Conservation (phyloP, 2,888 invertebrate species). For the Stenchaetothrips biformis region DNA sequence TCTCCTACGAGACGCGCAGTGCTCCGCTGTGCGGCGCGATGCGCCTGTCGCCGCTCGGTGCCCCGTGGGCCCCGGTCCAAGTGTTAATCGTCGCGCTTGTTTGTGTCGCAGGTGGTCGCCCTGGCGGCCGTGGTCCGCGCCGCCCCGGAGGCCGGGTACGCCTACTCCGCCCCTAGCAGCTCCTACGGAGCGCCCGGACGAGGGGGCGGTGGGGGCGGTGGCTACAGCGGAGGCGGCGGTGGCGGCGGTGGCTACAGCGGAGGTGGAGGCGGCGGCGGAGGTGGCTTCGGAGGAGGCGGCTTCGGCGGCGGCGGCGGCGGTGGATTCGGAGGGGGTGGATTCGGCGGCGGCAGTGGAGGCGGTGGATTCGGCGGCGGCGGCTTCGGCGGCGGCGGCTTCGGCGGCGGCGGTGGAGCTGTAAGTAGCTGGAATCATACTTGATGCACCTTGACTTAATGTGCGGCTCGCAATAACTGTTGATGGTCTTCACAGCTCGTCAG, state of each 20-base stretch:
- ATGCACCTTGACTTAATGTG: not conserved
- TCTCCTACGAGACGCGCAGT: too few species aligned
- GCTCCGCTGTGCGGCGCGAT: too few species aligned
- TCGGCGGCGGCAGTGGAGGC: slow-evolving; percentile 36
- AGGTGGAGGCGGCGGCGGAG: not conserved
- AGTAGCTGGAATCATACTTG: not conserved
- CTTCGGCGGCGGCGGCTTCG: slow-evolving; percentile 32
- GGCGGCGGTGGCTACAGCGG: not conserved
- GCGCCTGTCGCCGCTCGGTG: too few species aligned
- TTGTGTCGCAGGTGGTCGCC: slow-evolving; percentile 43
- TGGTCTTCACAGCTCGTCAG: not conserved
- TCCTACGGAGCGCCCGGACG: slow-evolving; percentile 42
- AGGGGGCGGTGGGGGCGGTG: slow-evolving; percentile 33
- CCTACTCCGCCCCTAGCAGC: slow-evolving; percentile 42
- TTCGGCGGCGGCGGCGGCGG: not conserved
- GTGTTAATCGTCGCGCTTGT: too few species aligned
- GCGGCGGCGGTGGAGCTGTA: slow-evolving; percentile 35
- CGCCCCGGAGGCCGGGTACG: slow-evolving; percentile 46
- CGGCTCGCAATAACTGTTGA: not conserved
- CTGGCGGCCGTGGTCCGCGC: slow-evolving; percentile 45
- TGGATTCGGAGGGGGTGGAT: slow-evolving; percentile 31
- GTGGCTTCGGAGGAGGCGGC: not conserved
- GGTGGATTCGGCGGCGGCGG: slow-evolving; percentile 27
- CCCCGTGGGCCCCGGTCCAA: too few species aligned
- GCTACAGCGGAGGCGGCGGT: not conserved